Evolutionary conservation across 2,113 vertebrate species (phyloP).

Genomic region (Solea solea): DNA sequence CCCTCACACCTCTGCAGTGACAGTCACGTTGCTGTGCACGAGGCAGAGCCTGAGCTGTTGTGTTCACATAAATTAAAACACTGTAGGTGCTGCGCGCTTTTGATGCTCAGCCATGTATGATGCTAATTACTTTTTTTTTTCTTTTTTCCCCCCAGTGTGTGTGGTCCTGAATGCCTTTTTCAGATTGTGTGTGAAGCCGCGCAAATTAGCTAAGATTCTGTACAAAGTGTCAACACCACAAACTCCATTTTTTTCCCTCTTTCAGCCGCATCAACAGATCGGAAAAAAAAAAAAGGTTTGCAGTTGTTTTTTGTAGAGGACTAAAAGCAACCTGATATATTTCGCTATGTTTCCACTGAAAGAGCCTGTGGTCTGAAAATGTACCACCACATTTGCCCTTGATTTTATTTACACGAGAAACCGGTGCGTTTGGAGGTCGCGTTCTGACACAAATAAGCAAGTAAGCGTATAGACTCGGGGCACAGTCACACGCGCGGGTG

Average conservation of each 20-base stretch:
- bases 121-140: constrained; percentile 20
- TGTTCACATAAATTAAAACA: constrained; percentile 34
- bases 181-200: not conserved
- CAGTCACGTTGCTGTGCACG: not conserved
- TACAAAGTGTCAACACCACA: not conserved
- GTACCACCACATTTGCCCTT: too few relatives aligned
- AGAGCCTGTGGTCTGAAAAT: too few relatives aligned
- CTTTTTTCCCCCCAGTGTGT: not conserved
- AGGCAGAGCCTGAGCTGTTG: not conserved
- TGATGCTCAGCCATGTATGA: constrained; percentile 17
- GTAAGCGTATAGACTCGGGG: too few relatives aligned
- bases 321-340: too few relatives aligned
- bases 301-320: too few relatives aligned
- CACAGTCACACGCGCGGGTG: too few relatives aligned
- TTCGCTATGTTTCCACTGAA: too few relatives aligned
- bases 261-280: not conserved
- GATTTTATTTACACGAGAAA: too few relatives aligned
- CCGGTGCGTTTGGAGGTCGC: too few relatives aligned
- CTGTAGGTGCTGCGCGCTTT: constrained; percentile 14
- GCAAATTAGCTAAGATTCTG: not conserved
- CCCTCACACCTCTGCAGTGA: constrained; percentile 38
- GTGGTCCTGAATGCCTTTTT: constrained; percentile 14
- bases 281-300: too few relatives aligned
- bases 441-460: too few relatives aligned
- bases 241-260: not conserved